Evolutionary conservation across 2,113 vertebrate species (phyloP).

Genomic region (Balaeniceps rex): DNA sequence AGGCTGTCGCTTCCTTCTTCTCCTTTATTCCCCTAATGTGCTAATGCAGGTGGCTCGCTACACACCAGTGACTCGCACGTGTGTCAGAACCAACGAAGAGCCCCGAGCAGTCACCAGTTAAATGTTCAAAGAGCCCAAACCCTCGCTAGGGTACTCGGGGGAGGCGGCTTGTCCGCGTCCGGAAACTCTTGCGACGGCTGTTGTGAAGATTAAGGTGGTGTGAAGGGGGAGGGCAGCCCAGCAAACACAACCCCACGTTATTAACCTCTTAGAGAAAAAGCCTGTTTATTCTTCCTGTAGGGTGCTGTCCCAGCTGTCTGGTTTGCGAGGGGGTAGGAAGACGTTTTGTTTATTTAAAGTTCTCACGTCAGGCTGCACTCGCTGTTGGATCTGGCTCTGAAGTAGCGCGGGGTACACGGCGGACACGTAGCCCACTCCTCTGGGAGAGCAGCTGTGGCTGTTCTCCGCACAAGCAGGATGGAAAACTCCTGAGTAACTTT

Average conservation of each 20-base stretch:
- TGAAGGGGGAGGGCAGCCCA: too few species aligned
- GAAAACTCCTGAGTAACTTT: not conserved
- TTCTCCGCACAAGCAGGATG: not conserved
- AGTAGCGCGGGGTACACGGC: not conserved
- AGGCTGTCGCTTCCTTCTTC: accelerated
- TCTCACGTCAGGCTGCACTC: accelerated
- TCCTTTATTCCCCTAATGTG: accelerated
- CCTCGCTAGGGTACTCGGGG: accelerated
- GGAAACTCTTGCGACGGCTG: not conserved
- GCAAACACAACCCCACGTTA: accelerated
- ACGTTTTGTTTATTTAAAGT: not conserved
- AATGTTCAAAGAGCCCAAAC: accelerated
- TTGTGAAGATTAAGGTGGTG: not conserved
- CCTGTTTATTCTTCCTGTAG: accelerated
- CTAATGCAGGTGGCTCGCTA: not conserved
- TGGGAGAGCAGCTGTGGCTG: not conserved
- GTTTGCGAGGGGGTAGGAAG: not conserved
- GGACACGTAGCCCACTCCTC: not conserved
- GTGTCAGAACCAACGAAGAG: not conserved
- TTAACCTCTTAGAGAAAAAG: not conserved
- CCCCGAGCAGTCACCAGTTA: accelerated
- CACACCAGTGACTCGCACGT: not conserved
- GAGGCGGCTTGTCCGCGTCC: too few species aligned
- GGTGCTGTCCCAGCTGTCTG: not conserved
- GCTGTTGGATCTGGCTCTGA: not conserved